Conservation (phyloP, 1,140 invertebrate genomes). For the Tetragonula clypearis region DNA sequence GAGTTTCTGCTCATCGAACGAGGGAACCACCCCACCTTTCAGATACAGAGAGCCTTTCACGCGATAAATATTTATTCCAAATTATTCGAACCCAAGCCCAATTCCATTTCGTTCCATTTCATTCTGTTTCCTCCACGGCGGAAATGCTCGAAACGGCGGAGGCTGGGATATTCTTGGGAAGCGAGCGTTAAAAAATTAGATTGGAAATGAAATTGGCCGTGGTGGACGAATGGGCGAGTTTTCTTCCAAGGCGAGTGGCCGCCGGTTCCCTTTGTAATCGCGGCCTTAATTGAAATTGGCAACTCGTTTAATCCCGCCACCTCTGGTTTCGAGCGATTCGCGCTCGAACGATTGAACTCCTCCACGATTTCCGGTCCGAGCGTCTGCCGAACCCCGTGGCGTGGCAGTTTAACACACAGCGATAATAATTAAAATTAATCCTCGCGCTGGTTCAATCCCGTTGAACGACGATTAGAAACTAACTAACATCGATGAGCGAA, state of each 20-base stretch:
- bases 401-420: not conserved
- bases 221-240: constrained; percentile 8
- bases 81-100: not conserved
- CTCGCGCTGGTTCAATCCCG: not conserved
- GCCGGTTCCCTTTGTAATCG: constrained; percentile 31
- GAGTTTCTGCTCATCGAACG: not conserved
- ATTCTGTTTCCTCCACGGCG: not conserved
- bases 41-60: not conserved
- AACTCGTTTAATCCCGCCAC: constrained; percentile 39
- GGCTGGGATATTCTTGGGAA: not conserved
- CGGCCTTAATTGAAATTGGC: constrained; percentile 45
- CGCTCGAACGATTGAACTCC: constrained; percentile 20
- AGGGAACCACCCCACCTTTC: not conserved
- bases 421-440: not conserved
- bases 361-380: not conserved
- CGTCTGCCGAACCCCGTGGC: not conserved
- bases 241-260: not conserved
- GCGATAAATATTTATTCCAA: constrained; percentile 14
- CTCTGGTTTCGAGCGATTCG: not conserved
- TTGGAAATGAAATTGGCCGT: constrained; percentile 44
- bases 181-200: constrained; percentile 39
- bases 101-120: constrained; percentile 6
- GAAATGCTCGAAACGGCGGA: no score
- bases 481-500: not conserved
- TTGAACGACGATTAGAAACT: not conserved